phyloP scores from a whole-genome alignment of 2,113 vertebrate species.

The Gobio gobio region DNA sequence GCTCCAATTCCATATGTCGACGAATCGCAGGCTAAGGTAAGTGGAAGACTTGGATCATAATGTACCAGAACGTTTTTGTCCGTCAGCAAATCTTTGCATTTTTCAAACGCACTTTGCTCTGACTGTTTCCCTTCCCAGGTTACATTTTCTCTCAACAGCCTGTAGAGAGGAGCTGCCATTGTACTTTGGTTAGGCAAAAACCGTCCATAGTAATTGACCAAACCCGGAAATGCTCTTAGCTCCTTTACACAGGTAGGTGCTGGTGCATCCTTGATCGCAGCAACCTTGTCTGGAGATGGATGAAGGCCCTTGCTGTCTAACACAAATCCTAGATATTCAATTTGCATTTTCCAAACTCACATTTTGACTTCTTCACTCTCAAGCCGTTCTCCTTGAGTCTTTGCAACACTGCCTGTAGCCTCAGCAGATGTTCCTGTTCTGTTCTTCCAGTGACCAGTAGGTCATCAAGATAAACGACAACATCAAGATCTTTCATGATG shows the following conservation, averaged over 20 bases:
- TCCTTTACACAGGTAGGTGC: conserved; percentile 30
- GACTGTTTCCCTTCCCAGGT: no score
- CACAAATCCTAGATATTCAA: conserved; percentile 12
- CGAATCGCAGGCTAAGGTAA: no score
- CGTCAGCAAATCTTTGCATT: no score
- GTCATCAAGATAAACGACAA: conserved; percentile 43
- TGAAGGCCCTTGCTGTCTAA: conserved; percentile 5
- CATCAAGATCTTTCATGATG: conserved; percentile 29
- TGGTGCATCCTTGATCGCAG: conserved; percentile 28
- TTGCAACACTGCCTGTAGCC: neutral
- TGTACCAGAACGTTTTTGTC: no score
- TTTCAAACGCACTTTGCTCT: no score
- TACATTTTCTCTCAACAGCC: no score
- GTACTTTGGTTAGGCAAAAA: no score
- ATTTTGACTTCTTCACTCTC: neutral
- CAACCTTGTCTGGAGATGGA: conserved; percentile 15
- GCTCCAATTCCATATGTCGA: no score
- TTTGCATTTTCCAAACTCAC: neutral
- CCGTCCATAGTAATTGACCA: neutral
- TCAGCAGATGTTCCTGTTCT: conserved; percentile 34
- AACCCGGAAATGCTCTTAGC: conserved; percentile 27
- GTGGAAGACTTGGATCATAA: no score
- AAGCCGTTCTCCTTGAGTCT: no score
- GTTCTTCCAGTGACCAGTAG: conserved; percentile 14
- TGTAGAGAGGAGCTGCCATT: no score